Evolutionary conservation across 2,113 vertebrate species (phyloP), one percentile per base, ranked within the genome.

Genomic region (Etheostoma cragini): DNA sequence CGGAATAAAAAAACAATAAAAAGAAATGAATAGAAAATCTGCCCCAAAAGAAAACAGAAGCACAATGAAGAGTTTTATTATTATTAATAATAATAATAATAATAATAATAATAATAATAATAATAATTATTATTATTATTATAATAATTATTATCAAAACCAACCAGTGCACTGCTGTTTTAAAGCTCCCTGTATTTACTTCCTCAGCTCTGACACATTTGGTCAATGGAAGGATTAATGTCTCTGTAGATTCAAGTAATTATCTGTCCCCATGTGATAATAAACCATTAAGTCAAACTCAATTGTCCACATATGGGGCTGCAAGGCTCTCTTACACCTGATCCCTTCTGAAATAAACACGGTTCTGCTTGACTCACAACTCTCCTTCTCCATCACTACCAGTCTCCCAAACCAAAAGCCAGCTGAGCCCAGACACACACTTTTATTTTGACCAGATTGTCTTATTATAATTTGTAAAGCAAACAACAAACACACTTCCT

Each of bases 251-350:
- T 46, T 73, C 35, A 61, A 78, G 21, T 63, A 53, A 91, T 92
- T 86, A 90, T 87, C 68, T 68, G 56, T 67, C 81, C 78, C 90
- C 68, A 87, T 85, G 84, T 78, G 79, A 88, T 69, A 86, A 88
- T 86, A 83, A 83, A 50, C 63, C 83, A 71, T 86, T 86, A 86
- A 87, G 62, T 88, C 63, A 88, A 88, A 89, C 45, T 70, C 65
- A n/a, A 65, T 54, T 82, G 52, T 72, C 24, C 24, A 85, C 84
- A 89, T 54, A 73, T 72, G 86, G 74, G 78, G 21, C 65, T 21
- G 5, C 52, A 82, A 73, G 67, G 53, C 53, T 76, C 74, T 47
- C 71, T 38, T 13, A 46, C 91, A 92, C 73, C 92, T 92, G 88
- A 88, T 90, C 86, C 84, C 84, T 78, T 62, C 76, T 72, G 49